A percentile compares a stretch with the other conserved stretches of the same genome.
These are phyloP conservation scores for Crotophaga sulcirostris DNA, from an alignment of 2,113 vertebrate genomes.

Conservation along the genomic window DNA sequence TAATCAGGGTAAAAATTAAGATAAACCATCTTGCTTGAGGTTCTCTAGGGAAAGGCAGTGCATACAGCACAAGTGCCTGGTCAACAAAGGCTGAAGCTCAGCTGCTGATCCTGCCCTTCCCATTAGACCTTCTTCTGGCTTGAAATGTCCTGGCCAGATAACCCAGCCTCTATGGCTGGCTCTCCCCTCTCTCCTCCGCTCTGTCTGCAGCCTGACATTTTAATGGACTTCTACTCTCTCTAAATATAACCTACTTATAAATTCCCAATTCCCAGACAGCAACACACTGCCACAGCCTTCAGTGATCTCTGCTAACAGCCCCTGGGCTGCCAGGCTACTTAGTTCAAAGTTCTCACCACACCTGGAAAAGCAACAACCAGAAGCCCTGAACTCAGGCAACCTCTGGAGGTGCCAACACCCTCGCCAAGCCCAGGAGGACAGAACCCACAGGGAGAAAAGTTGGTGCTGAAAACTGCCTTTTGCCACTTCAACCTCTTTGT, in stretches of 20 bases:
- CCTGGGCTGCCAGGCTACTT: neutral
- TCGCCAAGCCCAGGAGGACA: neutral
- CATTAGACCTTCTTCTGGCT: neutral
- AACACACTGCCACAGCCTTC: neutral
- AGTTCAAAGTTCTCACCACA: neutral
- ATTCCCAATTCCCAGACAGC: neutral
- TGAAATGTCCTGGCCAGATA: neutral
- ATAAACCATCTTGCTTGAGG: neutral
- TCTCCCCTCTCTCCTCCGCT: neutral
- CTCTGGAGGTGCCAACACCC: neutral
- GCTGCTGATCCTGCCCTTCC: neutral
- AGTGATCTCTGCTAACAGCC: neutral
- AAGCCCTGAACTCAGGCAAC: neutral
- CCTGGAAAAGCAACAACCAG: neutral
- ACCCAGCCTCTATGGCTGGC: neutral
- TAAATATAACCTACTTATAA: neutral
- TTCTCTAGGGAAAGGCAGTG: neutral
- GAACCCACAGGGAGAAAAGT: accelerated
- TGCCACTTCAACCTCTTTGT: neutral
- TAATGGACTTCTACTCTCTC: neutral
- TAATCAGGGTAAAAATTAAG: neutral
- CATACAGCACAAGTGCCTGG: accelerated
- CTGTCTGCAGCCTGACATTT: neutral
- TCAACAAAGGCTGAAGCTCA: neutral
- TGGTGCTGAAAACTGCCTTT: neutral